Evolutionary conservation across 2,797 vertebrate species (phyloP).

Genomic region (Parotocinclus haroldoi): DNA sequence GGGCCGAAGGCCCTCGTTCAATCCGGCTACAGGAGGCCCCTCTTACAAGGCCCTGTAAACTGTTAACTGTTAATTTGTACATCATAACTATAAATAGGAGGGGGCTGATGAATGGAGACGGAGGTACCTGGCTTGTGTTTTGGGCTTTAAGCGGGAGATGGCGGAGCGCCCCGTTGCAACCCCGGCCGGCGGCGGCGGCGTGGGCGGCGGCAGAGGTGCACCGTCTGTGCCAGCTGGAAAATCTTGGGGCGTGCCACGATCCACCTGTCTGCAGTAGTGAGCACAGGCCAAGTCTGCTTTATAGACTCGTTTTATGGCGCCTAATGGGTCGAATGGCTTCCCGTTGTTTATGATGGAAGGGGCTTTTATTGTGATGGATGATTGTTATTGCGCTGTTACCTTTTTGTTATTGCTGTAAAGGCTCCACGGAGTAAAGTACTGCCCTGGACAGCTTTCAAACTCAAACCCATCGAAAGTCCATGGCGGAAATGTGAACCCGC

Average conservation of each 20-base stretch:
- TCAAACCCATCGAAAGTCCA: no score
- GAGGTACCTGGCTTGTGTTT: no score
- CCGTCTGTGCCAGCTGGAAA: conserved; percentile 33
- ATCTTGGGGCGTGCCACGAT: conserved; percentile 32
- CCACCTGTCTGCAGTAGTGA: conserved; percentile 30
- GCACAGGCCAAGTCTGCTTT: conserved; percentile 25
- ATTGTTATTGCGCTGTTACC: conserved; percentile 3
- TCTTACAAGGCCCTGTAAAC: conserved; percentile 74
- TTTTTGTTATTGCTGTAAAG: neutral
- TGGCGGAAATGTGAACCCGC: no score
- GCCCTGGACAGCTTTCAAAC: no score
- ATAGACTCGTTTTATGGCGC: conserved; percentile 34
- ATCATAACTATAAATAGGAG: conserved; percentile 71
- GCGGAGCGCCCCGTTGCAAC: no score
- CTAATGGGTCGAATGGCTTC: conserved; percentile 31
- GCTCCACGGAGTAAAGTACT: no score
- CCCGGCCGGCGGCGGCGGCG: no score
- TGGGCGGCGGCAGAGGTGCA: no score
- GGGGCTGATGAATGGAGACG: conserved; percentile 22
- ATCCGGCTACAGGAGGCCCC: conserved; percentile 63
- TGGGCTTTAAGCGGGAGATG: no score
- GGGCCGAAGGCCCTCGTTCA: conserved; percentile 64
- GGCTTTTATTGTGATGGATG: conserved; percentile 12
- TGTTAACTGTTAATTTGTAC: conserved; percentile 78
- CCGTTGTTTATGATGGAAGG: conserved; percentile 21